These are phyloP conservation scores for Tapirus indicus DNA, from an alignment of 2,797 vertebrate species.

Conservation along the genomic window DNA sequence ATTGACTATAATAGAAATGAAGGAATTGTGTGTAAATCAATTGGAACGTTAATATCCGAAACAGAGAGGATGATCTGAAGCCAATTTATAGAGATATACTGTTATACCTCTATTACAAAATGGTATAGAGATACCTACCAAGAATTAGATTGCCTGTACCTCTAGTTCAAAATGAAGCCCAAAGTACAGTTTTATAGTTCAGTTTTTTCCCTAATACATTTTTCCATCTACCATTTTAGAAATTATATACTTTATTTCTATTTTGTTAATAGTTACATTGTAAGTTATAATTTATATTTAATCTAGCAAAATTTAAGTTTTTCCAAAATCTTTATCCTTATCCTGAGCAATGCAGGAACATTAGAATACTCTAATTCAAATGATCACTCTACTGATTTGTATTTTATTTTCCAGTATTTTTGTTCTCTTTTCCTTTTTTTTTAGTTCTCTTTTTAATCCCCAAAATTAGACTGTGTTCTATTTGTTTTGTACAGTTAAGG, in stretches of 20 bases:
- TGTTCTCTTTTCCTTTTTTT: background rate
- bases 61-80: background rate
- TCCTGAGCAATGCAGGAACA: background rate
- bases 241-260: background rate
- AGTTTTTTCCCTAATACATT: background rate
- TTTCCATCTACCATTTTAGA: background rate
- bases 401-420: constrained; percentile 30
- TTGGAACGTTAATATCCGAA: background rate
- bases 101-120: background rate
- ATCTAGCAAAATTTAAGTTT: constrained; percentile 2
- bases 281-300: background rate
- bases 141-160: background rate
- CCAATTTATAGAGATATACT: background rate
- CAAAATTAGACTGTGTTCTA: background rate
- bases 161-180: background rate
- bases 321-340: constrained; percentile 26
- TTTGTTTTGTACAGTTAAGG: background rate
- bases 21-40: background rate
- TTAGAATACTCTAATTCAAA: background rate
- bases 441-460: background rate
- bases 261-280: background rate
- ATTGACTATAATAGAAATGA: constrained; percentile 14
- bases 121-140: background rate
- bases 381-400: background rate
- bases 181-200: background rate